Conservation (phyloP, 2,797 vertebrate species). For the Gambelia wislizenii region DNA sequence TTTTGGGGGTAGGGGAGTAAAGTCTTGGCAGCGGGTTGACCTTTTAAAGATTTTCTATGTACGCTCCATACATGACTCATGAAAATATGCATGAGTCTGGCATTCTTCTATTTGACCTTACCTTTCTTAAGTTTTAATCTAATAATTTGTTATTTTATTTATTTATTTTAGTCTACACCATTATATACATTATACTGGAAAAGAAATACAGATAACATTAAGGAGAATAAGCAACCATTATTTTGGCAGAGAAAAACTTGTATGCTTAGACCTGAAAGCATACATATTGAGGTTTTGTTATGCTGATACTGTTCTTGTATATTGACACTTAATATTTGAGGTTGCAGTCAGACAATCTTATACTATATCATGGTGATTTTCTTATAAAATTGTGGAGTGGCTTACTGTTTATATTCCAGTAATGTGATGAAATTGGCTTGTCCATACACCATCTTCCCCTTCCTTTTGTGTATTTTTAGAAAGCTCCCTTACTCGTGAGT, state of each 20-base stretch:
- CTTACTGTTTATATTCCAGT: not conserved
- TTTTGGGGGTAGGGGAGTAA: not conserved
- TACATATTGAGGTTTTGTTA: not conserved
- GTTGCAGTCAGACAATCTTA: not conserved
- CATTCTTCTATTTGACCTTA: conserved; percentile 6
- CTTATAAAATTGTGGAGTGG: not conserved
- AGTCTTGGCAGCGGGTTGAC: not conserved
- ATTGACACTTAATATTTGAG: not conserved
- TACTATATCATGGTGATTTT: not conserved
- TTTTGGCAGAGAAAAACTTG: not conserved
- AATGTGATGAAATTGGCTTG: not conserved
- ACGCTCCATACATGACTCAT: not conserved
- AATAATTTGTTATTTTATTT: no score
- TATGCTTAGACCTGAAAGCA: not conserved
- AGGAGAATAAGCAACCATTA: not conserved
- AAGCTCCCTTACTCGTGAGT: not conserved
- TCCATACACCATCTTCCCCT: not conserved
- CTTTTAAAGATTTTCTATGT: not conserved
- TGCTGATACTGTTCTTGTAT: not conserved
- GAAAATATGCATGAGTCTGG: not conserved
- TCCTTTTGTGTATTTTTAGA: not conserved
- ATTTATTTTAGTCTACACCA: no score
- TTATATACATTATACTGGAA: not conserved
- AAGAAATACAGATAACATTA: not conserved
- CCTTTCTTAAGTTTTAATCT: conserved; percentile 3